These are phyloP conservation scores for Scaptomyza flava DNA, from an alignment of 2,888 invertebrate species.

Conservation along the genomic window DNA sequence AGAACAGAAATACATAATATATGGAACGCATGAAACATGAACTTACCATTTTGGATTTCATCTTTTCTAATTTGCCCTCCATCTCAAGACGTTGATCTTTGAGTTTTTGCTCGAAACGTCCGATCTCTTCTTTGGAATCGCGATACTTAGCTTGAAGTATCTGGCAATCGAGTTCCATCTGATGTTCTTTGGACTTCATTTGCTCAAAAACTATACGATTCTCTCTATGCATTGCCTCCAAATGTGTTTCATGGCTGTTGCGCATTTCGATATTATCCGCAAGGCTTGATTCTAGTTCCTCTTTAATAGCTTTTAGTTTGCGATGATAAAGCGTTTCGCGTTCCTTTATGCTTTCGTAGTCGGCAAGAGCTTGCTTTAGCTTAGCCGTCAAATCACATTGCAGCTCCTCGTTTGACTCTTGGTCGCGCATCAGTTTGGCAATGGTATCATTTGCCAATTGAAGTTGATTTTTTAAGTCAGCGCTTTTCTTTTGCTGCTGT, in stretches of 20 bases:
- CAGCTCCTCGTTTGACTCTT: constrained; percentile 14
- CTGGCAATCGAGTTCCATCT: constrained; percentile 69
- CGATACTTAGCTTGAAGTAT: constrained; percentile 83
- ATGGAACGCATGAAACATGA: constrained; percentile 5
- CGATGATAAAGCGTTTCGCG: constrained; percentile 43
- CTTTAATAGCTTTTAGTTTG: constrained; percentile 42
- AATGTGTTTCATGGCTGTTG: not conserved
- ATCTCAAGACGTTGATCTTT: constrained; percentile 86
- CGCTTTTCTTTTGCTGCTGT: constrained; percentile 6
- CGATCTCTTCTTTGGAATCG: constrained; percentile 74
- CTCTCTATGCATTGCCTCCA: constrained; percentile 5
- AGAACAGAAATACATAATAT: constrained; percentile 10
- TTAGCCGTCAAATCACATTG: constrained; percentile 32
- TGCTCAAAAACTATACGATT: not conserved
- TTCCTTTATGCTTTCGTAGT: constrained; percentile 30
- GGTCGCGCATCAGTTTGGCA: constrained; percentile 15
- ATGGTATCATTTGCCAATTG: constrained; percentile 2
- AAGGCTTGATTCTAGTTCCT: constrained; percentile 49
- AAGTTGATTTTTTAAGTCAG: constrained; percentile 18
- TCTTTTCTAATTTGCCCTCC: constrained; percentile 90
- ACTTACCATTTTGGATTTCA: constrained; percentile 93
- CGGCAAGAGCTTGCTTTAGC: not conserved
- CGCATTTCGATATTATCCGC: constrained; percentile 5
- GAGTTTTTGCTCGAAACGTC: constrained; percentile 74
- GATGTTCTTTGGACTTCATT: constrained; percentile 13